Conservation (phyloP, 2,888 invertebrate species). For the Pristionchus japonicus region DNA sequence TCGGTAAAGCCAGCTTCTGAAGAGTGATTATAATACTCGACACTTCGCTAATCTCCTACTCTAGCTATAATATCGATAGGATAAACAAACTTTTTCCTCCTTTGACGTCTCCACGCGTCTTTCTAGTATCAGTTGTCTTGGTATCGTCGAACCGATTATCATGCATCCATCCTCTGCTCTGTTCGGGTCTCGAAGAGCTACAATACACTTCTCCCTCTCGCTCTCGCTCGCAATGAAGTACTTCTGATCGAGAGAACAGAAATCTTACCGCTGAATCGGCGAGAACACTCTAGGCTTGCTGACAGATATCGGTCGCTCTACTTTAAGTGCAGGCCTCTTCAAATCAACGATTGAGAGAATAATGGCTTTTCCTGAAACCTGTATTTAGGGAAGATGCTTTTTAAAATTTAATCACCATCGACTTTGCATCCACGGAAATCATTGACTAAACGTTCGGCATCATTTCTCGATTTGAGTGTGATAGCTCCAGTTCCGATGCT, state of each 20-base stretch:
- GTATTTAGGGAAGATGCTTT: not conserved
- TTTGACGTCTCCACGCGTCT: not conserved
- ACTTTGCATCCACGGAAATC: constrained; percentile 43
- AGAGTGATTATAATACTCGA: not conserved
- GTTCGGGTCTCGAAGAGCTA: constrained; percentile 10
- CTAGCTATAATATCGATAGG: not conserved
- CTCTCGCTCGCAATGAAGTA: too few relatives aligned
- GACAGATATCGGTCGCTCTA: not conserved
- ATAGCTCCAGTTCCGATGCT: constrained; percentile 51
- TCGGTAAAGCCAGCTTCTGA: not conserved
- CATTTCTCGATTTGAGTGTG: not conserved
- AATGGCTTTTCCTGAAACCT: not conserved
- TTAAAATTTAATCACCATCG: constrained; percentile 37
- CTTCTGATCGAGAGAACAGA: not conserved
- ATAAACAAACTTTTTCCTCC: not conserved
- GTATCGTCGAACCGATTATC: constrained; percentile 4
- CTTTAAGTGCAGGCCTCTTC: constrained; percentile 28
- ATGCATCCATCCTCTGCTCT: constrained; percentile 17
- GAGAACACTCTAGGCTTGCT: not conserved
- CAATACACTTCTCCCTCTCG: too few relatives aligned
- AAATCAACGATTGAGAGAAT: not conserved
- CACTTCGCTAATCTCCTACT: too few relatives aligned
- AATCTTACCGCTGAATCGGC: constrained; percentile 3
- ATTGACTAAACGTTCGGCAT: constrained; percentile 47
- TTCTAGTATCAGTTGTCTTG: not conserved